These are phyloP conservation scores for Promerops cafer DNA, from an alignment of 2,113 vertebrate genomes.

Conservation along the genomic window DNA sequence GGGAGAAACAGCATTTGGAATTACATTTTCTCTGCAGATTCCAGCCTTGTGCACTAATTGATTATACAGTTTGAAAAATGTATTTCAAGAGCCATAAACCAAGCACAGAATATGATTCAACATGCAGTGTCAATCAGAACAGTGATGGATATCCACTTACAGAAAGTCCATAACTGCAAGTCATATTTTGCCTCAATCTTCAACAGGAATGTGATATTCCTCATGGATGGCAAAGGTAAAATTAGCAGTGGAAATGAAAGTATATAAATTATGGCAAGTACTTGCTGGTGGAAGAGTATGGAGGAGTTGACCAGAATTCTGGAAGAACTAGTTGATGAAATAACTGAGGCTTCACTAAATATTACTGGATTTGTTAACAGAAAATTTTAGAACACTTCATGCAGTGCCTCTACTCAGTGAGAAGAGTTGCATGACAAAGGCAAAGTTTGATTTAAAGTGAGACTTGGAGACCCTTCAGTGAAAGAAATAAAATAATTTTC, in stretches of 20 bases:
- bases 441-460: neutral
- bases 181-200: neutral
- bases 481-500: neutral
- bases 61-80: neutral
- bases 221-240: neutral
- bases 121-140: neutral
- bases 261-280: neutral
- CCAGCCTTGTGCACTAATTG: neutral
- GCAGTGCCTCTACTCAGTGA: neutral
- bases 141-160: neutral
- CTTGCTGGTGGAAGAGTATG: neutral
- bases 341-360: neutral
- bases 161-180: neutral
- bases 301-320: neutral
- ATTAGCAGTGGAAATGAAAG: neutral
- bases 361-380: neutral
- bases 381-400: neutral
- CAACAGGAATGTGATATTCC: neutral
- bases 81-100: neutral
- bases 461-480: neutral
- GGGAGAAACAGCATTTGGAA: neutral
- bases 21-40: neutral
- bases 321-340: neutral
- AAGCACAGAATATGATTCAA: neutral
- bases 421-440: neutral